These are phyloP conservation scores for Abscondita cerata DNA, from an alignment of 2,888 invertebrate species.

Conservation along the genomic window DNA sequence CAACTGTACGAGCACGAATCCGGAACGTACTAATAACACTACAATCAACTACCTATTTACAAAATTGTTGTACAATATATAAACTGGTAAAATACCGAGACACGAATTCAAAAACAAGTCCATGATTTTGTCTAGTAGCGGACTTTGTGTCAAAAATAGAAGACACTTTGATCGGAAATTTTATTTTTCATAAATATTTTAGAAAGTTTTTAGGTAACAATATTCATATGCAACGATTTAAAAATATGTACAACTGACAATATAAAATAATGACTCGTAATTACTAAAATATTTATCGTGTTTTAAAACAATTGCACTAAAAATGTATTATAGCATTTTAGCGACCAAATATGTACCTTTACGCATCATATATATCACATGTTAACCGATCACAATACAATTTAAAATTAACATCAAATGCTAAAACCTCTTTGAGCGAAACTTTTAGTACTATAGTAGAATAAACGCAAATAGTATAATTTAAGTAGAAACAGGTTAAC, in stretches of 20 bases:
- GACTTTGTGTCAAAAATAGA: background rate
- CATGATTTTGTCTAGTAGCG: background rate
- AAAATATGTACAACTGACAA: constrained; percentile 31
- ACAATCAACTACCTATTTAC: constrained; percentile 2
- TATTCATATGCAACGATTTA: constrained; percentile 32
- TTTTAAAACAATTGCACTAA: background rate
- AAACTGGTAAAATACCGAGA: background rate
- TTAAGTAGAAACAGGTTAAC: no score
- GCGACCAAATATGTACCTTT: background rate
- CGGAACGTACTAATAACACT: constrained; percentile 49
- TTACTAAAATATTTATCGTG: background rate
- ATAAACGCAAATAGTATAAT: no score
- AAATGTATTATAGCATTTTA: background rate
- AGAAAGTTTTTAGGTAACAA: constrained; percentile 36
- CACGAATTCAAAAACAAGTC: background rate
- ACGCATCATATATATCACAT: background rate
- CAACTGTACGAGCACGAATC: constrained; percentile 52
- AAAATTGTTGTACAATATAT: no score
- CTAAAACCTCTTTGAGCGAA: no score
- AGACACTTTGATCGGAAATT: constrained; percentile 23
- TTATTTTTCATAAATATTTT: constrained; percentile 35
- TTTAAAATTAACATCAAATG: no score
- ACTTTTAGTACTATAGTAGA: no score
- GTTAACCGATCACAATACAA: no score
- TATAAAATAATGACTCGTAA: constrained; percentile 25